Evolutionary conservation across 2,888 invertebrate genomes (phyloP).

Genomic region (Drosophila buzzatii): DNA sequence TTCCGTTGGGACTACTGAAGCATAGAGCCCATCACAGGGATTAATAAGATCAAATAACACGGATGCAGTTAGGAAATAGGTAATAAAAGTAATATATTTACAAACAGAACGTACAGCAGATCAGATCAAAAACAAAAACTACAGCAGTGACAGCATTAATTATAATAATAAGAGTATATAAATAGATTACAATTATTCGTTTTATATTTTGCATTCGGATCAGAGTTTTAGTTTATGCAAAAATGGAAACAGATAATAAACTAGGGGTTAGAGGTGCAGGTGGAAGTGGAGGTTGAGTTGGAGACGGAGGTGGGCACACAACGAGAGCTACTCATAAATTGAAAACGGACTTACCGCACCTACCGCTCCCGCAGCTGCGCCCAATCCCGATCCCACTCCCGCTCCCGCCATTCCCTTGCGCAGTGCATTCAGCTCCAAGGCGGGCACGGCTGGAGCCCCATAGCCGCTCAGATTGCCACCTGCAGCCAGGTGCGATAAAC

Average conservation of each 20-base stretch:
- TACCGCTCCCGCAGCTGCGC: constrained; percentile 66
- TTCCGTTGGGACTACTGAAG: not conserved
- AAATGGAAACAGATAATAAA: constrained; percentile 38
- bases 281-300: constrained; percentile 43
- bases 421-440: constrained; percentile 71
- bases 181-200: constrained; percentile 25
- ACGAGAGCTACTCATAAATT: constrained; percentile 71
- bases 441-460: constrained; percentile 43
- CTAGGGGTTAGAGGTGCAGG: constrained; percentile 67
- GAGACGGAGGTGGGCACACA: constrained; percentile 55
- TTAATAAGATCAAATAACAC: constrained; percentile 44
- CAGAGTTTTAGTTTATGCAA: constrained; percentile 21
- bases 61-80: constrained; percentile 47
- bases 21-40: constrained; percentile 31
- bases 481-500: constrained; percentile 68
- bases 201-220: constrained; percentile 17
- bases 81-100: constrained; percentile 46
- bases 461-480: constrained; percentile 63
- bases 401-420: constrained; percentile 79
- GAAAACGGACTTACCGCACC: constrained; percentile 84
- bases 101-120: constrained; percentile 47
- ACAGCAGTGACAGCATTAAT: constrained; percentile 31
- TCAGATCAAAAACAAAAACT: constrained; percentile 30
- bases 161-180: constrained; percentile 21
- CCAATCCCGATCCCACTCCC: constrained; percentile 53